Evolutionary conservation across 2,797 vertebrate genomes (phyloP).

Genomic region (Odontamblyopus rebecca): DNA sequence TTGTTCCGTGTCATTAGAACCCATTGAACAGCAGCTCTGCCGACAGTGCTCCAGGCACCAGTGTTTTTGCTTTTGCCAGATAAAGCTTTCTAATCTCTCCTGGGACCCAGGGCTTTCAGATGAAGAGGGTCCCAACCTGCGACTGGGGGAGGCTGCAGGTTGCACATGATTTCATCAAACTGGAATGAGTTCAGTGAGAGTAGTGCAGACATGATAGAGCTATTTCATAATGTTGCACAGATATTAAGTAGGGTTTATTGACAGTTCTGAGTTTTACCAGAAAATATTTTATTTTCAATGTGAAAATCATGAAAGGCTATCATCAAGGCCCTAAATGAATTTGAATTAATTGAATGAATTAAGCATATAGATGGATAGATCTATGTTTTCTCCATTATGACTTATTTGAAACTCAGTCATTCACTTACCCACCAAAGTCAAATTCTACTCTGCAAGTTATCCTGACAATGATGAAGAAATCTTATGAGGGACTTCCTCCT

Average conservation of each 20-base stretch:
- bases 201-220: slow-evolving; percentile 24
- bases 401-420: background rate
- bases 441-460: background rate
- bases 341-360: too few relatives aligned
- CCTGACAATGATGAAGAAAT: slow-evolving; percentile 15
- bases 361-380: too few relatives aligned
- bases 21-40: slow-evolving; percentile 18
- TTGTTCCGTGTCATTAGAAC: background rate
- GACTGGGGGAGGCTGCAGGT: slow-evolving; percentile 9
- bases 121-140: slow-evolving; percentile 14
- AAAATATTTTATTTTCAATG: background rate
- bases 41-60: slow-evolving; percentile 36
- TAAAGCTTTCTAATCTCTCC: slow-evolving; percentile 34
- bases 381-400: background rate
- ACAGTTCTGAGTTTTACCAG: background rate
- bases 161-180: slow-evolving; percentile 51
- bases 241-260: slow-evolving; percentile 18
- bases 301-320: background rate
- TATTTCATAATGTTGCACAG: slow-evolving; percentile 23
- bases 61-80: slow-evolving; percentile 41
- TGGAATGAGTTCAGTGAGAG: slow-evolving; percentile 15
- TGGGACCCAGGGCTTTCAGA: slow-evolving; percentile 23
- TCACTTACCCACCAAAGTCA: background rate
- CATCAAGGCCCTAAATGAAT: background rate
- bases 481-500: slow-evolving; percentile 15